Percentiles rank a stretch among this genome's conserved stretches.
These are phyloP conservation scores for Corythoichthys haematopterus DNA, from an alignment of 2,113 vertebrate genomes.

Conservation along the genomic window DNA sequence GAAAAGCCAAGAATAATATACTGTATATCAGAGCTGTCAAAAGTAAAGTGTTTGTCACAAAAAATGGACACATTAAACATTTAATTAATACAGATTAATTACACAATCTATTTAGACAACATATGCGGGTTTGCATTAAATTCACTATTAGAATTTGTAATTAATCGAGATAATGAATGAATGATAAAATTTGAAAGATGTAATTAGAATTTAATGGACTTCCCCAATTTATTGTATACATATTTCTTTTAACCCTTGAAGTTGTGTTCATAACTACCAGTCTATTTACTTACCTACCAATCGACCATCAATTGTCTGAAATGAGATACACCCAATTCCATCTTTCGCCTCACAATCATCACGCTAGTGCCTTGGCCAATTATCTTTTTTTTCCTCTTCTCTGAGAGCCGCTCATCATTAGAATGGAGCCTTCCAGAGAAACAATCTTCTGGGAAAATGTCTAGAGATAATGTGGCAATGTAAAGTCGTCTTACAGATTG, in stretches of 20 bases:
- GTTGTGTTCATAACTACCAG: not conserved
- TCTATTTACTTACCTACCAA: not conserved
- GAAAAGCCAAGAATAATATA: not conserved
- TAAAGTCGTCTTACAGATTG: slow-evolving; percentile 10
- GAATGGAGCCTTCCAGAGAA: slow-evolving; percentile 5
- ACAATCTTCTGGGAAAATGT: slow-evolving; percentile 12
- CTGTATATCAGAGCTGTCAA: not conserved
- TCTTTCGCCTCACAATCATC: slow-evolving; percentile 14
- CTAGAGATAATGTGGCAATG: slow-evolving; percentile 11
- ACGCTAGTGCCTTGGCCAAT: not conserved
- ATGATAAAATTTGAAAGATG: too few species aligned
- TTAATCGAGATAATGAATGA: too few species aligned
- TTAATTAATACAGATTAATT: too few species aligned
- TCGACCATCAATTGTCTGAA: slow-evolving; percentile 8
- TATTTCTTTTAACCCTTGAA: too few species aligned
- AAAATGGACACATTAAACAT: too few species aligned
- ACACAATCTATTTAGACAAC: too few species aligned
- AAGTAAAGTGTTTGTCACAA: too few species aligned
- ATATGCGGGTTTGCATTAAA: too few species aligned
- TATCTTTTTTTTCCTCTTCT: not conserved
- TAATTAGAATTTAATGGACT: too few species aligned
- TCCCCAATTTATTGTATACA: too few species aligned
- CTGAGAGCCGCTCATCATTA: slow-evolving; percentile 13
- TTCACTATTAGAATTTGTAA: too few species aligned
- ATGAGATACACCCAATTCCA: slow-evolving; percentile 8